phyloP scores from a whole-genome alignment of 2,888 invertebrate genomes.

The Brachypterus glaber region DNA sequence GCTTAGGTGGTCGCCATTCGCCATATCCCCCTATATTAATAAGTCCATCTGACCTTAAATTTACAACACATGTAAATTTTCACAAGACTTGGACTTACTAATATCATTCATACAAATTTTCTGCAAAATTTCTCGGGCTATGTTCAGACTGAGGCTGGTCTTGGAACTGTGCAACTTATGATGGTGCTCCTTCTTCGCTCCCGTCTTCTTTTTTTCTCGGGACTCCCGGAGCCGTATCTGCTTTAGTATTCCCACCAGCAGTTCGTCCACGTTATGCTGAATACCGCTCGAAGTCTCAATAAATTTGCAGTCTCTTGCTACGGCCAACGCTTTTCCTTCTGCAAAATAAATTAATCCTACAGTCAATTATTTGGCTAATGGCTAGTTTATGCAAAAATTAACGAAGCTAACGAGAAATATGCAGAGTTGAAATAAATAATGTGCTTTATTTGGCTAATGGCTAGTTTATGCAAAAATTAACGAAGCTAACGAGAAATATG shows the following conservation, averaged over 20 bases:
- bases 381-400: too few relatives aligned
- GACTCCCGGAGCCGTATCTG: constrained; percentile 74
- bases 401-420: too few relatives aligned
- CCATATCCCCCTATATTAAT: too few relatives aligned
- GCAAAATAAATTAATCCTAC: too few relatives aligned
- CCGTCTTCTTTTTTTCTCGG: constrained; percentile 56
- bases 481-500: too few relatives aligned
- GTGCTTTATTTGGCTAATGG: too few relatives aligned
- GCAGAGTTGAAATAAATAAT: too few relatives aligned
- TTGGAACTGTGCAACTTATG: constrained; percentile 66
- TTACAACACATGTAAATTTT: constrained; percentile 75
- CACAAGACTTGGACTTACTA: constrained; percentile 77
- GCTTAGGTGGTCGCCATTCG: too few relatives aligned
- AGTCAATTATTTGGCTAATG: too few relatives aligned
- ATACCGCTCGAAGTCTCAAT: constrained; percentile 94
- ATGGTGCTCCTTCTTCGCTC: constrained; percentile 30
- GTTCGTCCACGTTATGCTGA: constrained; percentile 93
- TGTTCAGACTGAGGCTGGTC: constrained; percentile 70
- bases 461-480: too few relatives aligned
- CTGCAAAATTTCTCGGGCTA: constrained; percentile 71
- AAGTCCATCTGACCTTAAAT: too few relatives aligned
- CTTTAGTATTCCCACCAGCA: constrained; percentile 85
- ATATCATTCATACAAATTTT: constrained; percentile 80
- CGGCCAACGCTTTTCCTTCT: constrained; percentile 90
- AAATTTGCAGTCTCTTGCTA: constrained; percentile 82